phyloP scores from a whole-genome alignment of 2,797 vertebrate species.

The Eurystomus glaucurus region DNA sequence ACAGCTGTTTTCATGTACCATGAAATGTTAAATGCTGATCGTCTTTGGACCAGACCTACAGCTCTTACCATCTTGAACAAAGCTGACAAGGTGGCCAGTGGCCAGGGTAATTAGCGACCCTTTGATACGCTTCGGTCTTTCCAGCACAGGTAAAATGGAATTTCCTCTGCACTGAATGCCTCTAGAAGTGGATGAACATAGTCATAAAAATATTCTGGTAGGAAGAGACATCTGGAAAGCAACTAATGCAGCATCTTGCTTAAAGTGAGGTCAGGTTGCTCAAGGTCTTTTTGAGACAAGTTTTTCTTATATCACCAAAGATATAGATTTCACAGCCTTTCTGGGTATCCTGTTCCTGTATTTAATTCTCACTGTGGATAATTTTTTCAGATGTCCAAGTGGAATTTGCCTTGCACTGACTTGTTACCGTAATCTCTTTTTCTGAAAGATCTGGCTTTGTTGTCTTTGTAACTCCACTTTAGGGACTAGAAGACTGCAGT shows the following conservation, averaged over 20 bases:
- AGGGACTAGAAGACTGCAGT: too few relatives aligned
- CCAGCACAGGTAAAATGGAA: neutral
- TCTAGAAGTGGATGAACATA: neutral
- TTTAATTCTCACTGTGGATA: neutral
- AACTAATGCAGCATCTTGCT: neutral
- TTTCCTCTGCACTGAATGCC: neutral
- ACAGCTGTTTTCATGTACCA: neutral
- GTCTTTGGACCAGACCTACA: neutral
- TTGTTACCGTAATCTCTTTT: neutral
- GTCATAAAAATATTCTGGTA: neutral
- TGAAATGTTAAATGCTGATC: neutral
- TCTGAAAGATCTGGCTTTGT: neutral
- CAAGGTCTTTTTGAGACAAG: neutral
- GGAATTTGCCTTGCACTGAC: neutral
- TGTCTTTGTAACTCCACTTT: too few relatives aligned
- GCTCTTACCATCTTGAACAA: neutral
- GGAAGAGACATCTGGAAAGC: neutral
- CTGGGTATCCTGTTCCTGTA: neutral
- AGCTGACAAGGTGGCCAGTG: neutral
- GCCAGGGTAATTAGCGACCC: neutral
- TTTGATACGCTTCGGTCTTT: neutral
- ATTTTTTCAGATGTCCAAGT: neutral
- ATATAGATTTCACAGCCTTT: neutral
- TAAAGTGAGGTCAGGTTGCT: neutral
- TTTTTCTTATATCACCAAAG: neutral